Conservation (phyloP, 2,113 vertebrate species). For the Lamprotornis superbus region DNA sequence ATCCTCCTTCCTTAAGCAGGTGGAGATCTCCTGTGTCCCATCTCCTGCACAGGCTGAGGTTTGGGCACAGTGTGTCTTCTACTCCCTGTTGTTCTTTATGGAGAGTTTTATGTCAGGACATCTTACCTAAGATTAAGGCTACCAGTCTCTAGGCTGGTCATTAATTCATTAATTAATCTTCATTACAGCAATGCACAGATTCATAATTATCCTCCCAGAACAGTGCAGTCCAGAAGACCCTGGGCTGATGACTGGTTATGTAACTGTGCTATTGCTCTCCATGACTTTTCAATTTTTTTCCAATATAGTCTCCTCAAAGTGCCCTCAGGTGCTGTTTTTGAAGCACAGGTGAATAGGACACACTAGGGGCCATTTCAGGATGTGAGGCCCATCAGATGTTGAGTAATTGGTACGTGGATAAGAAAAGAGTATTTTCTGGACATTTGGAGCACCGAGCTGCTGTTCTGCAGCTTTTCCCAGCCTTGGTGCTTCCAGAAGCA, state of each 20-base stretch:
- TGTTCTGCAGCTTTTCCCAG: neutral
- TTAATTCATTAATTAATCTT: neutral
- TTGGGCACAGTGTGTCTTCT: neutral
- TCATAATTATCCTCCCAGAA: neutral
- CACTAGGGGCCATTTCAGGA: neutral
- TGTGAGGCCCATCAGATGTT: neutral
- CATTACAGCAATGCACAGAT: neutral
- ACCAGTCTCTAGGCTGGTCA: neutral
- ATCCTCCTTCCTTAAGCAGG: neutral
- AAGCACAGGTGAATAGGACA: neutral
- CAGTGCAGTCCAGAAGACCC: neutral
- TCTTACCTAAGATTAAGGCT: neutral
- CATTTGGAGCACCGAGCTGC: neutral
- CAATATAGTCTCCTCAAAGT: neutral
- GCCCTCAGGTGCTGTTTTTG: neutral
- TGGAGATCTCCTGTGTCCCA: neutral
- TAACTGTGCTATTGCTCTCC: neutral
- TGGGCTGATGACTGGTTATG: neutral
- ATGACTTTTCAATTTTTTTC: neutral
- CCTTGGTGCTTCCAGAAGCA: neutral
- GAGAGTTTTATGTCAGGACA: neutral
- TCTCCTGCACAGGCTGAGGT: neutral
- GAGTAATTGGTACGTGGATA: neutral
- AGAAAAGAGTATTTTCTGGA: neutral
- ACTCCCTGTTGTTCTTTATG: neutral